Conservation (phyloP, 2,113 vertebrate genomes). For the Alces alces region DNA sequence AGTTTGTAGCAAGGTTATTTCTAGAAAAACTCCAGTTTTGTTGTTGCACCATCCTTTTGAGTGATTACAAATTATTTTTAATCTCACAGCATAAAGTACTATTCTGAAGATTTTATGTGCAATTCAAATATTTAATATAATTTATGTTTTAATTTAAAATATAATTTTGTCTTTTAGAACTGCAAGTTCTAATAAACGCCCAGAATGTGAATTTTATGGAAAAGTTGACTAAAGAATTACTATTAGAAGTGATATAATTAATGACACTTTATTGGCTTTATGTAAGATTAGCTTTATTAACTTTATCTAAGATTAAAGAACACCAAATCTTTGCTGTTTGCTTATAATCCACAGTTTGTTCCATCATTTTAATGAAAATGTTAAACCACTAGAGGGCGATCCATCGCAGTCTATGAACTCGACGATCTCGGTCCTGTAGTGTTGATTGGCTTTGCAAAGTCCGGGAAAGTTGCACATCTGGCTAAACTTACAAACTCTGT, state of each 20-base stretch:
- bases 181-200: slow-evolving; percentile 10
- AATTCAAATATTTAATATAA: not conserved
- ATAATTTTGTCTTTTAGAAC: slow-evolving; percentile 43
- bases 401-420: not conserved
- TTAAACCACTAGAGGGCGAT: slow-evolving; percentile 68
- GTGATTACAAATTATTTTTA: slow-evolving; percentile 8
- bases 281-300: slow-evolving; percentile 31
- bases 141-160: slow-evolving; percentile 56
- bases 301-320: slow-evolving; percentile 18
- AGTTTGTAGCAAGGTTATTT: not conserved
- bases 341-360: not conserved
- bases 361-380: slow-evolving; percentile 8
- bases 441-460: not conserved
- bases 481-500: not conserved
- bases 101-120: not conserved
- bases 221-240: slow-evolving; percentile 33
- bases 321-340: not conserved
- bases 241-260: slow-evolving; percentile 26
- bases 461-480: not conserved
- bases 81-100: not conserved
- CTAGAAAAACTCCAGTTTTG: not conserved
- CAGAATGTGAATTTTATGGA: slow-evolving; percentile 38
- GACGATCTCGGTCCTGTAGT: rapidly evolving
- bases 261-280: slow-evolving; percentile 5
- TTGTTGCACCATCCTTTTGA: not conserved